phyloP scores from a whole-genome alignment of 2,797 vertebrate genomes.

The Rhinophrynus dorsalis region DNA sequence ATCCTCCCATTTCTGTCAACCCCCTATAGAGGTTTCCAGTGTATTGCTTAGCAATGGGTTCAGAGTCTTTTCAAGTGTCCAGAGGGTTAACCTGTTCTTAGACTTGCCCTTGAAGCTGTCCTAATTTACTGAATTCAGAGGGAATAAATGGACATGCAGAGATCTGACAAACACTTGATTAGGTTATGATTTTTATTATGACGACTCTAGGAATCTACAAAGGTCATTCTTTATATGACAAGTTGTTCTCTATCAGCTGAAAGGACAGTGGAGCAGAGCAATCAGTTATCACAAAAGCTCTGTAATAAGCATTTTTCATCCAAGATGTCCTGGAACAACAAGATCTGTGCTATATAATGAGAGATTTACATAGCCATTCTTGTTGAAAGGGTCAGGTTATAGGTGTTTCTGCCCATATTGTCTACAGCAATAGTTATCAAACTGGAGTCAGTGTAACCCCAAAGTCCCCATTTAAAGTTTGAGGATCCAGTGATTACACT shows the following conservation, averaged over 20 bases:
- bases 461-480: too few relatives aligned
- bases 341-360: background rate
- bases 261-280: background rate
- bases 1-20: too few relatives aligned
- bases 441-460: too few relatives aligned
- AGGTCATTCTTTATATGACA: background rate
- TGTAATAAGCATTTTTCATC: background rate
- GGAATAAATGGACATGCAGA: background rate
- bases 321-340: background rate
- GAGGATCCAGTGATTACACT: too few relatives aligned
- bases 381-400: background rate
- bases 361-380: background rate
- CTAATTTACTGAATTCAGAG: background rate
- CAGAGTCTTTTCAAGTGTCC: too few relatives aligned
- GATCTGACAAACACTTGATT: background rate
- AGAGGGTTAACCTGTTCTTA: too few relatives aligned
- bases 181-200: background rate
- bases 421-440: too few relatives aligned
- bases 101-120: background rate
- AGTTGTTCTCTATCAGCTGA: background rate
- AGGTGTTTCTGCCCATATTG: too few relatives aligned
- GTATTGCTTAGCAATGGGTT: too few relatives aligned
- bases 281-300: background rate
- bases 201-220: background rate
- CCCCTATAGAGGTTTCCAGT: too few relatives aligned